Conservation (phyloP, 2,113 vertebrate genomes). For the Malurus melanocephalus region DNA sequence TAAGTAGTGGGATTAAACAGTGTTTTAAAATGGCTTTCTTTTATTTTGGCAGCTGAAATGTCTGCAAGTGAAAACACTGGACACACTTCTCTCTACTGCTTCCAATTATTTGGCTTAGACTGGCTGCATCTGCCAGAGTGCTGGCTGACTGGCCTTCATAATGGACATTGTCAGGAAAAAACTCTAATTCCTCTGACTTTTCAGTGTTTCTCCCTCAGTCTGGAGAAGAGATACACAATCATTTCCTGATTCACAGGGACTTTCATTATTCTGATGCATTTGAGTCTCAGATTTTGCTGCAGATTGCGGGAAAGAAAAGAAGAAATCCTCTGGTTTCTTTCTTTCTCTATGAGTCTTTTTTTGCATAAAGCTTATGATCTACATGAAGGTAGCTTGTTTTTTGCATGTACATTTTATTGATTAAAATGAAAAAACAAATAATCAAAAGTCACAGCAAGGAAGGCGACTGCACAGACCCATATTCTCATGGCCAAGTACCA, state of each 20-base stretch:
- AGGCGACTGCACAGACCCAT: background rate
- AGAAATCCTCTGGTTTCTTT: background rate
- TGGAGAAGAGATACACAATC: background rate
- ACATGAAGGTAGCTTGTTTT: background rate
- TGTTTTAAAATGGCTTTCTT: constrained; percentile 39
- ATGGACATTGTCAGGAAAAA: background rate
- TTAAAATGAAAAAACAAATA: background rate
- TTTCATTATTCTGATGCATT: background rate
- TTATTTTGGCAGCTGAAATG: constrained; percentile 20
- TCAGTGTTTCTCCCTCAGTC: background rate
- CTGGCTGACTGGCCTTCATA: background rate
- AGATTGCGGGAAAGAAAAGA: background rate
- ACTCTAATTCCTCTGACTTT: background rate
- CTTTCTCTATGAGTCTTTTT: background rate
- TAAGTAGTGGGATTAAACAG: constrained; percentile 4
- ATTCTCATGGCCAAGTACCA: background rate
- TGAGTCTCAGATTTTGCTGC: background rate
- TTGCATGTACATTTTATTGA: background rate
- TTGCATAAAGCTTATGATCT: background rate
- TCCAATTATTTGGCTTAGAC: constrained; percentile 38
- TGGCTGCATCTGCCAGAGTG: background rate
- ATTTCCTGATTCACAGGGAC: constrained; percentile 9
- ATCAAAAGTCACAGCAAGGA: background rate
- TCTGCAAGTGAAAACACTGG: constrained; percentile 34
- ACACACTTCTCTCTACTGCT: constrained; percentile 12